Base-by-base conservation (phyloP, 2,113 vertebrate genomes). In the Semnornis frantzii region DNA sequence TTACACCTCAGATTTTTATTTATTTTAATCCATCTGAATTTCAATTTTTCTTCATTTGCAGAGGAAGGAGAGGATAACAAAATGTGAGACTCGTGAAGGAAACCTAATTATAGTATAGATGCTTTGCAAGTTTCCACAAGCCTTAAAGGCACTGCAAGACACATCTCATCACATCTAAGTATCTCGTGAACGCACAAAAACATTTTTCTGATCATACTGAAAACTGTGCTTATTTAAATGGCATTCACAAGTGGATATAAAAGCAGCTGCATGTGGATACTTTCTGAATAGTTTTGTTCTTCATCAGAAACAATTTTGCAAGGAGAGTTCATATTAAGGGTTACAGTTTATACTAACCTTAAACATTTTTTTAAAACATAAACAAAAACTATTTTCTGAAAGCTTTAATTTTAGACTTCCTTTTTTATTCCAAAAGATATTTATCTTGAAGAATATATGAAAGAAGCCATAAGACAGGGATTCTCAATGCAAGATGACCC, bases 221-320 rank as follows among this genome's bases (percentile, higher is more conserved):
- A 90, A 91, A 82, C 76, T 59, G 15, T 33, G 30, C 72, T 90
- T 68, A 59, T 91, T 94, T 87, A 85, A 89, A 87, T 55, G 57
- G 77, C 64, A 71, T 71, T 81, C 85, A 77, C 44, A 90, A 93
- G 74, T 23, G 52, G 46, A 70, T 80, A 85, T 87, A 87, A 92
- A 95, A 94, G 75, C 48, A 86, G 86, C 78, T 77, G 86, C 89
- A 87, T 82, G 69, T 89, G 75, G 82, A 94, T 63, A 89, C 79
- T 80, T 85, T 91, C 46, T 73, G 44, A 82, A 80, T 18, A 82
- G 68, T 65, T 92, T 48, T 85, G 57, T 15, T 91, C 54, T 82
- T 89, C 68, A 73, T 70, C 63, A 87, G 75, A 73, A 91, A 87
- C 1, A 3, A 33, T 42, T 85, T 42, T 3, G 0, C 27, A 65